phyloP scores from a whole-genome alignment of 2,113 vertebrate species.

The Ceyx cyanopectus region DNA sequence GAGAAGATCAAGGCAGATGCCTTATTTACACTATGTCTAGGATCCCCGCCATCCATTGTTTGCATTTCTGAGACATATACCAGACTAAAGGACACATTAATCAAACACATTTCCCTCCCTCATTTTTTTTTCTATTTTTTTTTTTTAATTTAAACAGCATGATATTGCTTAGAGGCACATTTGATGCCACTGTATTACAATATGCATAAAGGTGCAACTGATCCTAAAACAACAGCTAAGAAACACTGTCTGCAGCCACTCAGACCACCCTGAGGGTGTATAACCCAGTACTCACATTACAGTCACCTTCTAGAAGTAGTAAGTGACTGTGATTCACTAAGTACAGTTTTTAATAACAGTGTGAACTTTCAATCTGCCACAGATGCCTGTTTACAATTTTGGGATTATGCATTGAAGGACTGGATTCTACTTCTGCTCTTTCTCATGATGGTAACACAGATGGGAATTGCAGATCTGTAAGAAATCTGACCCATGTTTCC shows the following conservation, averaged over 20 bases:
- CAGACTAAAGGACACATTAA: conserved; percentile 20
- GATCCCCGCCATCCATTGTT: conserved; percentile 46
- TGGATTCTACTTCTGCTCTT: neutral
- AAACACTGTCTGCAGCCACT: neutral
- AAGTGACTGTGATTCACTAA: neutral
- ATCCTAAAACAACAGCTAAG: neutral
- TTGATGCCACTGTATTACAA: neutral
- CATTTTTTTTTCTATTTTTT: neutral
- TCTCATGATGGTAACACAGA: neutral
- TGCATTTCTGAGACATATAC: conserved; percentile 2
- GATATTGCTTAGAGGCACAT: neutral
- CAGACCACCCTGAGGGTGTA: neutral
- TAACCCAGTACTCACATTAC: neutral
- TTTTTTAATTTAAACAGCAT: neutral
- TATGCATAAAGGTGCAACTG: neutral
- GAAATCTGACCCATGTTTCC: neutral
- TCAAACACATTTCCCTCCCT: neutral
- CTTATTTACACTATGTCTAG: conserved; percentile 61
- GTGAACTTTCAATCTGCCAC: neutral
- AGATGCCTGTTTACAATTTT: conserved; percentile 9
- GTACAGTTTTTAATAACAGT: neutral
- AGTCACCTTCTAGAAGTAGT: neutral
- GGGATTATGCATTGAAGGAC: neutral
- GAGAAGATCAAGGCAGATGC: conserved; percentile 34
- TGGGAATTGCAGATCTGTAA: neutral